phyloP scores from a whole-genome alignment of 1,140 invertebrate genomes.

The Lanistes nyassanus region DNA sequence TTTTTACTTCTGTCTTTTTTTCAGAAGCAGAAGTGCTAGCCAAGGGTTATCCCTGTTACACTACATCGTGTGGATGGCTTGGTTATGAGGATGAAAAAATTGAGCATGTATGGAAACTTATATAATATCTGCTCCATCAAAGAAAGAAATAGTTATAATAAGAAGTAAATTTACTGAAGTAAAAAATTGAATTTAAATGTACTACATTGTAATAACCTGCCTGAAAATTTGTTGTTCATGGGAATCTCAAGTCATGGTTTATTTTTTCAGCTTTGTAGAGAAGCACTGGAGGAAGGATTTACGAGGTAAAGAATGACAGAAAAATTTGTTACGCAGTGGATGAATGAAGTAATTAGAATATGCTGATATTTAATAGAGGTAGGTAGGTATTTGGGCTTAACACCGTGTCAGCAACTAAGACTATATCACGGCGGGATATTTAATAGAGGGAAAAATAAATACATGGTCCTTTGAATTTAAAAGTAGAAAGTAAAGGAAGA shows the following conservation, averaged over 20 bases:
- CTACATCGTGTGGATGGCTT: constrained; percentile 65
- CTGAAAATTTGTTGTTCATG: no score
- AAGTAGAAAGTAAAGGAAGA: constrained; percentile 5
- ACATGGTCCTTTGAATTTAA: no score
- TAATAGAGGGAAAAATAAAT: no score
- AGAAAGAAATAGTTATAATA: not conserved
- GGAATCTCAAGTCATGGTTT: not conserved
- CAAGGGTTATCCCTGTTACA: constrained; percentile 62
- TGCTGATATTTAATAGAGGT: no score
- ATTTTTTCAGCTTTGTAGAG: constrained; percentile 73
- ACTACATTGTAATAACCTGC: no score
- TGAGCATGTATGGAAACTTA: constrained; percentile 42
- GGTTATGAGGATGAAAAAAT: constrained; percentile 65
- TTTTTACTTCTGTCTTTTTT: constrained; percentile 10
- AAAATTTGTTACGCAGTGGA: no score
- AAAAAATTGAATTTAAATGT: not conserved
- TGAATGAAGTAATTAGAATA: no score
- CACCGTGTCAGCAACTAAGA: no score
- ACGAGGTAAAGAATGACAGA: constrained; percentile 67
- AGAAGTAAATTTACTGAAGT: not conserved
- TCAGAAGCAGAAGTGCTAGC: constrained; percentile 53
- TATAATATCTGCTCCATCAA: not conserved
- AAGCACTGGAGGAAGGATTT: constrained; percentile 81
- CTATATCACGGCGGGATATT: no score
- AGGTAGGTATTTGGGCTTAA: no score